Conservation (phyloP, 1,140 invertebrate genomes). For the Drosophila lacteicornis region DNA sequence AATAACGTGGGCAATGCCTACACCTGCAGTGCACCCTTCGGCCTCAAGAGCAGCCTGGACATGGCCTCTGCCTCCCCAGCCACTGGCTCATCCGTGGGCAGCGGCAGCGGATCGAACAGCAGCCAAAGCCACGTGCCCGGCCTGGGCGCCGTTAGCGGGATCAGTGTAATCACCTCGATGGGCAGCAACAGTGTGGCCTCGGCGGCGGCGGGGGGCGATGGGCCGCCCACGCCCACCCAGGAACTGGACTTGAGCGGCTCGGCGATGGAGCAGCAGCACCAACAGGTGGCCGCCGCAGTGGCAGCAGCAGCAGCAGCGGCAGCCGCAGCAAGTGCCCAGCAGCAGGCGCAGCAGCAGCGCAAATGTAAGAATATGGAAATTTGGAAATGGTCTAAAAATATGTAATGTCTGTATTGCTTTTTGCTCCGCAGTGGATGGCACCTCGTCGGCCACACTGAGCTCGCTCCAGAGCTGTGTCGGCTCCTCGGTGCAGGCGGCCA, state of each 20-base stretch:
- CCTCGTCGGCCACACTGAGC: conserved; percentile 73
- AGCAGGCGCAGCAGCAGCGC: conserved; percentile 77
- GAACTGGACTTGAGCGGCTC: conserved; percentile 83
- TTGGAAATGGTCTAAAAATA: not conserved
- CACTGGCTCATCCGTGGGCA: conserved; percentile 14
- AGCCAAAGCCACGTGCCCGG: conserved; percentile 55
- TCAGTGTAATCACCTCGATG: conserved; percentile 78
- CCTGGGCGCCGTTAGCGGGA: conserved; percentile 69
- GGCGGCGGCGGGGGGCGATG: conserved; percentile 70
- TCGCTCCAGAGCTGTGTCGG: conserved; percentile 81
- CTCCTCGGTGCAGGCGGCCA: conserved; percentile 74
- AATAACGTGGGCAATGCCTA: conserved; percentile 73
- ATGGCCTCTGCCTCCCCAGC: conserved; percentile 55
- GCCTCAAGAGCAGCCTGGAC: conserved; percentile 59
- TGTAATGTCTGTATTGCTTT: not conserved
- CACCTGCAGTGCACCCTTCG: conserved; percentile 74
- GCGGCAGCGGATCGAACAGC: conserved; percentile 29
- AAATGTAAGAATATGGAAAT: conserved; percentile 82
- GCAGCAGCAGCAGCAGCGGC: conserved; percentile 54
- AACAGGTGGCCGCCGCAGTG: conserved; percentile 46
- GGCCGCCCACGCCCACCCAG: conserved; percentile 87
- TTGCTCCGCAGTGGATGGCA: conserved; percentile 68
- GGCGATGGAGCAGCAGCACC: conserved; percentile 74
- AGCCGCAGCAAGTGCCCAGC: conserved; percentile 52
- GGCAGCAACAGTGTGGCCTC: conserved; percentile 70